A percentile compares a stretch with the other conserved stretches of the same genome.
Evolutionary conservation across 2,797 vertebrate genomes (phyloP).

Genomic region (Paramormyrops hopkinsi): DNA sequence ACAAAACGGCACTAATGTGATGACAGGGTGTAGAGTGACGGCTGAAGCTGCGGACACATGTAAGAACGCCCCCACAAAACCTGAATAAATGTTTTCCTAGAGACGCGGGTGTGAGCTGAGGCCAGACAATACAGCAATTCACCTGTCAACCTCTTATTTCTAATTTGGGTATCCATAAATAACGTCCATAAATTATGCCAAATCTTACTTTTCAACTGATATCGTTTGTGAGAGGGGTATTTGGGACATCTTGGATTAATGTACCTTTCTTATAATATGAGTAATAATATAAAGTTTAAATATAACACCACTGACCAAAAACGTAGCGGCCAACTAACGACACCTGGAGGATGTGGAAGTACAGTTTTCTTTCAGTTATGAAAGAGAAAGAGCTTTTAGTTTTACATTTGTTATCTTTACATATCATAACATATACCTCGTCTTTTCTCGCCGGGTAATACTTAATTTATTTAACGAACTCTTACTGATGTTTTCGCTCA

Average conservation of each 20-base stretch:
- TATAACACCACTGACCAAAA: not conserved
- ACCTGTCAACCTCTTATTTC: not conserved
- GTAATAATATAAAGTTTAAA: not conserved
- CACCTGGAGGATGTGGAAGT: not conserved
- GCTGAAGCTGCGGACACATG: not conserved
- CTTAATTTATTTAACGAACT: not conserved
- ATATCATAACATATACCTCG: not conserved
- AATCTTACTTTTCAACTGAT: not conserved
- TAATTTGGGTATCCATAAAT: not conserved
- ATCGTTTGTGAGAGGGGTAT: not conserved
- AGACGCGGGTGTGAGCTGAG: not conserved
- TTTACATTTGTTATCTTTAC: not conserved
- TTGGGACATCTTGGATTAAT: not conserved
- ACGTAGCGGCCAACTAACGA: not conserved
- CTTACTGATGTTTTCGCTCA: not conserved
- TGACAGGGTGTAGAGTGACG: conserved; percentile 11
- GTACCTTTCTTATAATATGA: not conserved
- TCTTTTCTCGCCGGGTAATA: not conserved
- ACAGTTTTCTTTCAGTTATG: not conserved
- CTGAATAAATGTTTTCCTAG: not conserved
- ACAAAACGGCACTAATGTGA: conserved; percentile 17
- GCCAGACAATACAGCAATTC: not conserved
- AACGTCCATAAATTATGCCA: too few relatives aligned
- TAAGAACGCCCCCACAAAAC: not conserved
- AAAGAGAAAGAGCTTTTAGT: not conserved